phyloP scores from a whole-genome alignment of 2,113 vertebrate genomes.

The Gymnarchus niloticus region DNA sequence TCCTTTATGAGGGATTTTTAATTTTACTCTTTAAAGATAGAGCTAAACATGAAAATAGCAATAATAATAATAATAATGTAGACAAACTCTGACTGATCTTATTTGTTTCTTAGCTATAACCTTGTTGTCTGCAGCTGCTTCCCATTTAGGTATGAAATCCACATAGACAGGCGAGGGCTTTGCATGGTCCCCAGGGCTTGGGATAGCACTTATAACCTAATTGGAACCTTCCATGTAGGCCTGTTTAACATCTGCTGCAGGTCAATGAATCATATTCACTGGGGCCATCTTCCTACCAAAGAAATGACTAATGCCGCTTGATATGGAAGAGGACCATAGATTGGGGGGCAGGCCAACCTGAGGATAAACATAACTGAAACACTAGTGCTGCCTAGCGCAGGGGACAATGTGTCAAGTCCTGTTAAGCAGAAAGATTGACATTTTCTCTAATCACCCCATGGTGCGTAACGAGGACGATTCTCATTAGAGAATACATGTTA shows the following conservation, averaged over 20 bases:
- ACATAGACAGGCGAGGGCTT: background rate
- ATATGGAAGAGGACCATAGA: background rate
- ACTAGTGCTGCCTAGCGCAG: background rate
- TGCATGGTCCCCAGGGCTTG: background rate
- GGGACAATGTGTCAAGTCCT: background rate
- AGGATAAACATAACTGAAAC: background rate
- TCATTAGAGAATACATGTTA: background rate
- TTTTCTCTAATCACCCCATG: background rate
- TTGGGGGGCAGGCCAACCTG: background rate
- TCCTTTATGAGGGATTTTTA: too few species aligned
- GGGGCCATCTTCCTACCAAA: background rate
- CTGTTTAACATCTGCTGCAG: constrained; percentile 16
- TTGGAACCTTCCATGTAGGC: background rate
- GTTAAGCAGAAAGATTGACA: constrained; percentile 6
- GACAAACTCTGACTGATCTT: background rate
- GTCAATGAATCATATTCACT: background rate
- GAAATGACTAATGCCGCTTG: background rate
- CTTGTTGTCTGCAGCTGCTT: background rate
- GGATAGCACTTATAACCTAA: background rate
- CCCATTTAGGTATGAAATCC: constrained; percentile 12
- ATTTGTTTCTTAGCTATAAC: background rate
- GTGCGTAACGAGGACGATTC: background rate
- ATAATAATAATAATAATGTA: too few species aligned
- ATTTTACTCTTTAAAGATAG: too few species aligned
- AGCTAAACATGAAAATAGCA: too few species aligned